Evolutionary conservation across 2,888 invertebrate species (phyloP), one percentile per base, ranked within the genome.

Genomic region (Platerodrilus igneus): DNA sequence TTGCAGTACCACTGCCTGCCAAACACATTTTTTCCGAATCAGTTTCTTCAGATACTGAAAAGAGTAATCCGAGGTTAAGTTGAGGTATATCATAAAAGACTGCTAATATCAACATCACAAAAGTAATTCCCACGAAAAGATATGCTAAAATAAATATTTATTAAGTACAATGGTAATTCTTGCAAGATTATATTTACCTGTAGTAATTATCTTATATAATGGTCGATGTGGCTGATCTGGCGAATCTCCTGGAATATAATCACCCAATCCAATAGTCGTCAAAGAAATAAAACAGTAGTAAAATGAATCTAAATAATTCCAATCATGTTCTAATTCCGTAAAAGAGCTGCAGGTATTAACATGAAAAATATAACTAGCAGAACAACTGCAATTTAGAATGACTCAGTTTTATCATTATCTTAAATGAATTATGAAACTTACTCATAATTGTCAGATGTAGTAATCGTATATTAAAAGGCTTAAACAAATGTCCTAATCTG

Each of bases 231-330:
- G 76, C 62, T 87, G 85, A 50, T 80, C 76, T 0, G 83, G 79
- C 6, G 79, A 74, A 60, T 90, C 89, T 0, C 88, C 88, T 0
- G 91, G 91, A 50, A 91, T 87, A 69, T 87, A 90, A 69, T 92
- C 92, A 0, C 91, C 91, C 2, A 92, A 74, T 8, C 91, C 88
- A 58, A 92, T 86, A 46, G 91, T 91, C 14, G 91, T 90, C 49
- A 92, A 71, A 8, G 90, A 90, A 56, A 92, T 86, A 71, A 91
- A 90, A 69, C 90, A 91, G 68, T 89, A 92, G 69, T 92, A 92
- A 60, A 92, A 77, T 1, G 90, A 83, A 70, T 92, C 92, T 50
- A 92, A 71, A 65, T 79, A 86, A 63, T 83, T 83, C 90, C 90
- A 90, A 5, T 79, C 80, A 0, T 83, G 80, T 66, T 92, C 92